phyloP scores from a whole-genome alignment of 2,113 vertebrate genomes.

The Zosterops pallidus region DNA sequence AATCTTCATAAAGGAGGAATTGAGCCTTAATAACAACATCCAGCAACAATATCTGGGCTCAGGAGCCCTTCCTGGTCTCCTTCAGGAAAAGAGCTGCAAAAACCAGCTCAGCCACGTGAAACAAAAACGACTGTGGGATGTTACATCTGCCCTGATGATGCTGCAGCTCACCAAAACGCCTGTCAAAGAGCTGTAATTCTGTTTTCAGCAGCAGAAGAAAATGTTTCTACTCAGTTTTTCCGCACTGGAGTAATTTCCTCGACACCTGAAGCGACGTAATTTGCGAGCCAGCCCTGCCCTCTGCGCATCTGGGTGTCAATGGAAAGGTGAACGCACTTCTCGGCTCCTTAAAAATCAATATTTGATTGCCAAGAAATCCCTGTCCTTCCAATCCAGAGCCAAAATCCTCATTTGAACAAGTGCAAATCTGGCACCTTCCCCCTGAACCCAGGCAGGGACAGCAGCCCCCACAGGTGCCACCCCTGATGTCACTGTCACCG shows the following conservation, averaged over 20 bases:
- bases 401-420: neutral
- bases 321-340: neutral
- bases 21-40: neutral
- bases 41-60: neutral
- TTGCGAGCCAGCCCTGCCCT: neutral
- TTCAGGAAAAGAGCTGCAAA: neutral
- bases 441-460: neutral
- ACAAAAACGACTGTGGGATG: neutral
- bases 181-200: neutral
- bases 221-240: neutral
- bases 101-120: neutral
- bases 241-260: neutral
- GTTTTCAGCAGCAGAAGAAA: neutral
- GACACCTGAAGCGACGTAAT: neutral
- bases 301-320: fast-evolving
- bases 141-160: neutral
- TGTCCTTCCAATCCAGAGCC: neutral
- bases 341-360: neutral
- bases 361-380: neutral
- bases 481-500: neutral
- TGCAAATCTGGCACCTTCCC: fast-evolving
- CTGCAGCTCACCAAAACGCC: neutral
- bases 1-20: neutral
- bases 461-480: neutral
- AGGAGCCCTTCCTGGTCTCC: neutral